Conservation (phyloP, 2,113 vertebrate species). For the cat (Felis catus) region F.catus_Fca126_mat1.0 CM031424.1:56136001-56136500, state of each 20-base stretch:
- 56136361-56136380: too few species aligned
- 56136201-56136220: neutral
- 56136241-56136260: too few species aligned
- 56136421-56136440: neutral
- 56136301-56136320: too few species aligned
- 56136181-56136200: conserved; percentile 32
- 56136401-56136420: too few species aligned
- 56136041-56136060: conserved; percentile 54
- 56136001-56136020: conserved; percentile 32
- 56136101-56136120: conserved; percentile 19
- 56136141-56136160: conserved; percentile 8
- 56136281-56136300: too few species aligned
- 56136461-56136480: neutral
- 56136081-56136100: conserved; percentile 37
- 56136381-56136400: too few species aligned
- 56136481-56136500: neutral
- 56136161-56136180: neutral
- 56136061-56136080: conserved; percentile 47
- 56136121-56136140: neutral
- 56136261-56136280: too few species aligned
- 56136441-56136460: conserved; percentile 32
- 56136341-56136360: too few species aligned
- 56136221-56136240: too few species aligned
- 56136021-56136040: conserved; percentile 15
- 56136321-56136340: too few species aligned